These are phyloP conservation scores for Rallus crepitans DNA, from an alignment of 2,797 vertebrate genomes.

Conservation along the genomic window DNA sequence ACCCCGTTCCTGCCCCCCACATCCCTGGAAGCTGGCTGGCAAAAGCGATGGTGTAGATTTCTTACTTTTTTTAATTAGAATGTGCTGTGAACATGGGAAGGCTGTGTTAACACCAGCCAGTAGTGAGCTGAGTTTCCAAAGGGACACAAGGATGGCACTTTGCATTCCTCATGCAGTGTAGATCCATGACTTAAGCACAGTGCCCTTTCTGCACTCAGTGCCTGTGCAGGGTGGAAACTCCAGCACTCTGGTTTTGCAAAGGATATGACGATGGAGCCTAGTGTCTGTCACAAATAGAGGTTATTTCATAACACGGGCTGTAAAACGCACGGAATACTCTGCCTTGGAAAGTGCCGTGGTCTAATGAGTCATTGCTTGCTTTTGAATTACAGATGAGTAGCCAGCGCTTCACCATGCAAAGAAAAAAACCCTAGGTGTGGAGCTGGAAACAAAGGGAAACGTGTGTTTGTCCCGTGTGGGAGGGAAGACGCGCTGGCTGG, in stretches of 20 bases:
- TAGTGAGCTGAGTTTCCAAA: background rate
- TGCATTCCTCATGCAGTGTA: background rate
- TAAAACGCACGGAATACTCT: background rate
- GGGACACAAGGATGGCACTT: rapidly evolving
- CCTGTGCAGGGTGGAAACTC: background rate
- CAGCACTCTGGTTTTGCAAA: background rate
- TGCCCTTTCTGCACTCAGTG: rapidly evolving
- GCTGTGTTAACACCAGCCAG: background rate
- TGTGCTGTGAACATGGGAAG: rapidly evolving
- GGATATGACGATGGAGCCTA: background rate
- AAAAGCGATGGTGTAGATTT: background rate
- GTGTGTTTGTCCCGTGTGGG: background rate
- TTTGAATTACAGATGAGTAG: conserved; percentile 53
- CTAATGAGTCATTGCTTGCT: conserved; percentile 51
- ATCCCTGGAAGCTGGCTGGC: background rate
- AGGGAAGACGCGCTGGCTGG: background rate
- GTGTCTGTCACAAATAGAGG: background rate
- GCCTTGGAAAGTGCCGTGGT: conserved; percentile 40
- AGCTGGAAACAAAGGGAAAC: conserved; percentile 55
- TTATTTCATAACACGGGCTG: background rate
- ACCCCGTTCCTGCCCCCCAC: background rate
- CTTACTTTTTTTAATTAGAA: background rate
- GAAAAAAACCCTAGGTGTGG: conserved; percentile 53
- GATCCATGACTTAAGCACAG: rapidly evolving
- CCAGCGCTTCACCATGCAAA: conserved; percentile 19